Percentiles rank a stretch among this genome's conserved stretches.
These are phyloP conservation scores for Grus americana DNA, from an alignment of 2,113 vertebrate species.

Conservation along the genomic window DNA sequence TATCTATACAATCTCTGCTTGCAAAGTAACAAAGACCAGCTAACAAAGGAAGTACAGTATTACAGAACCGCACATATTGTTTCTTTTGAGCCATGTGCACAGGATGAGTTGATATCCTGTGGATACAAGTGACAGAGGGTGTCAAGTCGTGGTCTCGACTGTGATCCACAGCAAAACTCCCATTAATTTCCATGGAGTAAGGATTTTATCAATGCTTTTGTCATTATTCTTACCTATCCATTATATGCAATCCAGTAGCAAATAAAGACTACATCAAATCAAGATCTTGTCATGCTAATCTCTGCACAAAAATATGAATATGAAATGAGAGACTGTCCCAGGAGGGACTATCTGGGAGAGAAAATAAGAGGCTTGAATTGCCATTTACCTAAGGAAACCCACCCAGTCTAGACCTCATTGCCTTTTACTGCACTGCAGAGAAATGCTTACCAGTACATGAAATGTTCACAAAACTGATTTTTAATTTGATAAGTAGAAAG, in stretches of 20 bases:
- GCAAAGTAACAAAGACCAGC: not conserved
- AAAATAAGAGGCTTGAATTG: not conserved
- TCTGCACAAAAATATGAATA: not conserved
- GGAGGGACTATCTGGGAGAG: not conserved
- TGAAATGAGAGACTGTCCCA: not conserved
- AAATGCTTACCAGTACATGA: not conserved
- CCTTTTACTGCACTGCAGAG: not conserved
- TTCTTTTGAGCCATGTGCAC: not conserved
- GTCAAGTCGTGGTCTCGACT: not conserved
- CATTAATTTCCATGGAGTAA: not conserved
- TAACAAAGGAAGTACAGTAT: not conserved
- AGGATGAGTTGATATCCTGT: slow-evolving; percentile 2
- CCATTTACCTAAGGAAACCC: not conserved
- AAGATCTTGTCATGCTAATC: slow-evolving; percentile 1
- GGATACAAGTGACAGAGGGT: not conserved
- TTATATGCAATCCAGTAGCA: not conserved
- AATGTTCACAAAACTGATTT: not conserved
- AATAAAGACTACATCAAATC: slow-evolving; percentile 11
- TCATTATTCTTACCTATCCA: not conserved
- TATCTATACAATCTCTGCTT: slow-evolving; percentile 22
- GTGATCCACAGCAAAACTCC: not conserved
- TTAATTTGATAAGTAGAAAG: not conserved
- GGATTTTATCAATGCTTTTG: not conserved
- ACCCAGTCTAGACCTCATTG: not conserved
- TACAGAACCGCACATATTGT: not conserved